Conservation (phyloP, 2,888 invertebrate species). For the Acanthosepion lycidas region DNA sequence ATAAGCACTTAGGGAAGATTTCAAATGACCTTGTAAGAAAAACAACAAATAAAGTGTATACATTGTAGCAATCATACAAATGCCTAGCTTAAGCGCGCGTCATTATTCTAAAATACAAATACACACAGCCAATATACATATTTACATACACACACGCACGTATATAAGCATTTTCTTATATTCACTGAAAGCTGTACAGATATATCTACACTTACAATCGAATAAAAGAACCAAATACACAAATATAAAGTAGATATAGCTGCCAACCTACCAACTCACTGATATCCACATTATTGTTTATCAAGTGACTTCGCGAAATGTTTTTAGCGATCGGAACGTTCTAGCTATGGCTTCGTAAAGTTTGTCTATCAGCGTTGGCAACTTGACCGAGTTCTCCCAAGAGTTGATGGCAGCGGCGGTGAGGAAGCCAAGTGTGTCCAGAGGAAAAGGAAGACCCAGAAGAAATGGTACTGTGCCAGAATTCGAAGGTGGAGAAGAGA, state of each 20-base stretch:
- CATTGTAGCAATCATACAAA: no score
- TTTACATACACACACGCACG: no score
- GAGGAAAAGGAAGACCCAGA: neutral
- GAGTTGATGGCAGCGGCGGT: neutral
- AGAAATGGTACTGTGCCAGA: neutral
- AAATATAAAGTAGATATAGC: neutral
- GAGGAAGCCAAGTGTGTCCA: slow-evolving; percentile 16
- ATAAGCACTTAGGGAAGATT: no score
- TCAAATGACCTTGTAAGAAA: no score
- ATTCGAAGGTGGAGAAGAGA: neutral
- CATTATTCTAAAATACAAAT: no score
- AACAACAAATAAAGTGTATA: no score
- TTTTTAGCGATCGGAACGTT: slow-evolving; percentile 4
- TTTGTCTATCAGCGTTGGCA: slow-evolving; percentile 1
- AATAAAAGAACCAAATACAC: neutral
- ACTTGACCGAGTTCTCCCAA: slow-evolving; percentile 4
- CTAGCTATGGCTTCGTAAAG: neutral
- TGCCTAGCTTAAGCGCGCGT: no score
- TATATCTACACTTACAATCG: neutral
- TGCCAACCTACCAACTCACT: neutral
- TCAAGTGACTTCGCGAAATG: slow-evolving; percentile 20
- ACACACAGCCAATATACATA: no score
- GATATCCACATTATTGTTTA: neutral
- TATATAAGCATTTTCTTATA: no score
- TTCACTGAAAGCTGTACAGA: no score